Conservation (phyloP, 2,888 invertebrate species). For the Epinotia nisella region DNA sequence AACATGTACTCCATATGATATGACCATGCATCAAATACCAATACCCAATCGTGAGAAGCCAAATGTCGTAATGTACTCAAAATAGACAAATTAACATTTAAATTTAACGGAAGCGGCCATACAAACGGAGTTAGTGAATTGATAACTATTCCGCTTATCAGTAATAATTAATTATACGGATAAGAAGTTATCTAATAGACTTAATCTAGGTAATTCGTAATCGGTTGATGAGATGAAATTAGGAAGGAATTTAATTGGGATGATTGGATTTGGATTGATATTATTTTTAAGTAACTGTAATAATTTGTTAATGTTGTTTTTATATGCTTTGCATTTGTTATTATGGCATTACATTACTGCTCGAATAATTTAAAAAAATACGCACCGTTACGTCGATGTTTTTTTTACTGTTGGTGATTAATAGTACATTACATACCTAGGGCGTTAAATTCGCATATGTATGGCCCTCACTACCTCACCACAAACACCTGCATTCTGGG, state of each 20-base stretch:
- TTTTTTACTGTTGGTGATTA: no score
- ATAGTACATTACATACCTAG: no score
- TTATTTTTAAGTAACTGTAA: not conserved
- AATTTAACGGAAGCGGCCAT: slow-evolving; percentile 34
- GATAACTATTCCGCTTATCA: slow-evolving; percentile 35
- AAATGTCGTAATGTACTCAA: slow-evolving; percentile 19
- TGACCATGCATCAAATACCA: not conserved
- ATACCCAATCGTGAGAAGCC: slow-evolving; percentile 23
- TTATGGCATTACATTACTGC: no score
- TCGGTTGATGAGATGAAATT: slow-evolving; percentile 5
- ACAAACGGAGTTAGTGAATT: slow-evolving; percentile 31
- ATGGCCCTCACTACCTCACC: no score
- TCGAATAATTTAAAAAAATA: no score
- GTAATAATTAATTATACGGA: slow-evolving; percentile 33
- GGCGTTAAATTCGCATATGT: no score
- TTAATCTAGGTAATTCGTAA: slow-evolving; percentile 10
- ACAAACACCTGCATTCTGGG: no score
- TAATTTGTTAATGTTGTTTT: no score
- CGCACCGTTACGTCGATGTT: no score
- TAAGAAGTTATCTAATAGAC: slow-evolving; percentile 33
- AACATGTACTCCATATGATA: not conserved
- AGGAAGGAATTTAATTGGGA: not conserved
- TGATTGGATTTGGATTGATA: not conserved
- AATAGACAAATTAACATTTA: slow-evolving; percentile 12
- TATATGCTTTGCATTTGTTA: no score